Percentiles rank a stretch among this genome's conserved stretches.
Conservation (phyloP, 2,888 invertebrate species). For the Salpingus planirostris region DNA sequence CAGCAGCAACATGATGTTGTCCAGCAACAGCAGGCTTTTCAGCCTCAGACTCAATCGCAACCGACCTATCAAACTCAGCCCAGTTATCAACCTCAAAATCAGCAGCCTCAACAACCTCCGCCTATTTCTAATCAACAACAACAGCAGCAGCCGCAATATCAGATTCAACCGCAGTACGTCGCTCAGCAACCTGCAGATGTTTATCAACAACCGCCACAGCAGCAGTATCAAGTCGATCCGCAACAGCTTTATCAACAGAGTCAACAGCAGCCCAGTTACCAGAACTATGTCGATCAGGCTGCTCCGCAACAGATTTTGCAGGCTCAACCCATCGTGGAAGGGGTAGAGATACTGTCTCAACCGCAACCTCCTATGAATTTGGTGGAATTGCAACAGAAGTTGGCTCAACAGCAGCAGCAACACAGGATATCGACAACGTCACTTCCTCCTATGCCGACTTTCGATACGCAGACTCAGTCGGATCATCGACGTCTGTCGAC, state of each 20-base stretch:
- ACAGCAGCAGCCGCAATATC: conserved; percentile 13
- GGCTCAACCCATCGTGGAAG: neutral
- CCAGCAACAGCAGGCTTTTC: conserved; percentile 9
- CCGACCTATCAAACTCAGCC: conserved; percentile 1
- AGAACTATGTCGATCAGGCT: too few species aligned
- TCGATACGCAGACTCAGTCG: conserved; percentile 21
- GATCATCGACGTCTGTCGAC: conserved; percentile 34
- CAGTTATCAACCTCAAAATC: conserved; percentile 13
- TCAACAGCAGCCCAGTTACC: too few species aligned
- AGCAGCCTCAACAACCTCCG: conserved; percentile 10
- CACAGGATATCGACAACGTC: conserved; percentile 31
- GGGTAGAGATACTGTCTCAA: conserved; percentile 3
- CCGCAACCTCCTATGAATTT: conserved; percentile 28
- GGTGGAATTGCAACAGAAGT: conserved; percentile 34
- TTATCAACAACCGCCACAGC: conserved; percentile 20
- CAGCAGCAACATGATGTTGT: conserved; percentile 18
- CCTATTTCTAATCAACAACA: conserved; percentile 11
- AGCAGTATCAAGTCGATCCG: conserved; percentile 3
- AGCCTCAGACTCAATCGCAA: conserved; percentile 7
- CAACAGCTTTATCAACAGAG: conserved; percentile 13
- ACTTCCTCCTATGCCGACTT: conserved; percentile 32
- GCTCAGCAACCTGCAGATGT: conserved; percentile 49
- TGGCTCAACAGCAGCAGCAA: conserved; percentile 34
- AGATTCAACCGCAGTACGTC: conserved; percentile 39
- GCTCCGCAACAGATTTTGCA: neutral